Conservation (phyloP, 2,113 vertebrate species). For the Raja brachyura region DNA sequence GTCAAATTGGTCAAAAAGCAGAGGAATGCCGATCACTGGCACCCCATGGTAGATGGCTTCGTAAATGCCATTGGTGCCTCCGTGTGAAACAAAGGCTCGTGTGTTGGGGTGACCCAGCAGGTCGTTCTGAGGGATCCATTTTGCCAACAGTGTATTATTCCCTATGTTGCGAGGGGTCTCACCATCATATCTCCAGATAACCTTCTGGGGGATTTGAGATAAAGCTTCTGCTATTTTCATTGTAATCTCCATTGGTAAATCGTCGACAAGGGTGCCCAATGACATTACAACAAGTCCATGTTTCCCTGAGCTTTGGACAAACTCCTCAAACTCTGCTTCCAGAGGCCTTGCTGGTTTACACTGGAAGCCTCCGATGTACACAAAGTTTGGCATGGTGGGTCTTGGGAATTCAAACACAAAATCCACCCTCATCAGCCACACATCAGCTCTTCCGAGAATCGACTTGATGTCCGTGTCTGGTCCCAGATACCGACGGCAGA, state of each 20-base stretch:
- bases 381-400: slow-evolving; percentile 24
- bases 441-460: slow-evolving; percentile 50
- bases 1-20: no score
- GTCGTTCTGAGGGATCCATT: no score
- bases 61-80: no score
- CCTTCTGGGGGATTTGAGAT: no score
- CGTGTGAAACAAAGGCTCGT: no score
- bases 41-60: no score
- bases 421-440: not conserved
- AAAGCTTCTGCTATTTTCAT: no score
- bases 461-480: slow-evolving; percentile 52
- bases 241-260: slow-evolving; percentile 43
- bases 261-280: slow-evolving; percentile 55
- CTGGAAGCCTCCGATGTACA: slow-evolving; percentile 43
- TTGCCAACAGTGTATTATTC: no score
- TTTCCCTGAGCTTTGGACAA: slow-evolving; percentile 59
- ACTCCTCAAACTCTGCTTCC: slow-evolving; percentile 56
- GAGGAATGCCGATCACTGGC: no score
- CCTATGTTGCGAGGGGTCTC: no score
- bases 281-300: slow-evolving; percentile 62
- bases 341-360: slow-evolving; percentile 54
- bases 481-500: slow-evolving; percentile 59
- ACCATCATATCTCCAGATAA: no score
- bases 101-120: no score
- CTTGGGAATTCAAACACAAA: slow-evolving; percentile 8